phyloP scores from a whole-genome alignment of 1,140 invertebrate species.

The Zaprionus gabonicus region DNA sequence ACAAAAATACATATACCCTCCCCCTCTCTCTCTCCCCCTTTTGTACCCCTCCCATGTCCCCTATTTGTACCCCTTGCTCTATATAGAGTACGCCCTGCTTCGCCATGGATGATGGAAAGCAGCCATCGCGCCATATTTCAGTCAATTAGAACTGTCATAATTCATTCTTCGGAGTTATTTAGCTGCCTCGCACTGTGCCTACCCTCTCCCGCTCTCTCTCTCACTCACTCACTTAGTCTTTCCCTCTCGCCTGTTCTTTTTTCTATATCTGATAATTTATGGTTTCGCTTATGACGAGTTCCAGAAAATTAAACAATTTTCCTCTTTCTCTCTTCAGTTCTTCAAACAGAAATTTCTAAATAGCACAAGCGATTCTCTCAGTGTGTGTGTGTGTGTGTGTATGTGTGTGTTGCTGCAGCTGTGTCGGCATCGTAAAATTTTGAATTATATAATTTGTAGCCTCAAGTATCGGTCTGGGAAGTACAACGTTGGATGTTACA shows the following conservation, averaged over 20 bases:
- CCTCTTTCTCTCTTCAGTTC: conserved; percentile 28
- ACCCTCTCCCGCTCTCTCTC: conserved; percentile 1
- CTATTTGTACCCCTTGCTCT: neutral
- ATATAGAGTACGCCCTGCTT: conserved; percentile 1
- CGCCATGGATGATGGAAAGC: conserved; percentile 74
- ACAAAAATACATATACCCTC: conserved; percentile 30
- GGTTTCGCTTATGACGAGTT: conserved; percentile 79
- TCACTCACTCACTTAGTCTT: neutral
- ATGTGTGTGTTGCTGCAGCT: conserved; percentile 1
- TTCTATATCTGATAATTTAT: conserved; percentile 71
- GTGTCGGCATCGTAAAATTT: conserved; percentile 35
- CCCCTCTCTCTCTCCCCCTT: neutral
- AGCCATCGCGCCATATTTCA: conserved; percentile 84
- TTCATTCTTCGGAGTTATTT: conserved; percentile 84
- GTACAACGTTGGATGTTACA: conserved; percentile 17
- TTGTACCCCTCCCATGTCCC: neutral
- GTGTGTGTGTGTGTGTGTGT: conserved; percentile 10
- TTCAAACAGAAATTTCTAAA: conserved; percentile 52
- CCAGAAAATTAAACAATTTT: conserved; percentile 83
- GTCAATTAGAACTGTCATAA: conserved; percentile 84
- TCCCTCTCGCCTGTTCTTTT: conserved; percentile 32
- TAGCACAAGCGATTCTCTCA: conserved; percentile 24
- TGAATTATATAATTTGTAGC: conserved; percentile 50
- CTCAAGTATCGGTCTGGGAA: conserved; percentile 33
- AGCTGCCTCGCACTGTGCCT: conserved; percentile 60